These are phyloP conservation scores for Lydus trimaculatus DNA, from an alignment of 2,888 invertebrate species.

Conservation along the genomic window DNA sequence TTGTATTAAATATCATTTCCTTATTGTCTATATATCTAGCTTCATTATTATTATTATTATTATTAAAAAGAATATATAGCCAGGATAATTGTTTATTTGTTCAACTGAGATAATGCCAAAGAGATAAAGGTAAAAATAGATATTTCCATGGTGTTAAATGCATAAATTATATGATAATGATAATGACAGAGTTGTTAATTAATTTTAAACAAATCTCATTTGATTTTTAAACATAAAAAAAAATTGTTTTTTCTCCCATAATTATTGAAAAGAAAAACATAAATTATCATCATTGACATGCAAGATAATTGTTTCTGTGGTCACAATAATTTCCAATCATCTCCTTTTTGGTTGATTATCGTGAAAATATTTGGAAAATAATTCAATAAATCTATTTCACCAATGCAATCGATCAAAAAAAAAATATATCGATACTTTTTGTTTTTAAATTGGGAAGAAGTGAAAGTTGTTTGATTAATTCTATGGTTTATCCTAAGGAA, in stretches of 20 bases:
- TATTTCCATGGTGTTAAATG: not conserved
- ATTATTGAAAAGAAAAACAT: not conserved
- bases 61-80: not conserved
- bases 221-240: not conserved
- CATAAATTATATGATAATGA: not conserved
- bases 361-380: no score
- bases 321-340: not conserved
- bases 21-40: conserved; percentile 1
- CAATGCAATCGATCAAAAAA: no score
- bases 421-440: no score
- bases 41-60: not conserved
- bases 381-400: no score
- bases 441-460: not conserved
- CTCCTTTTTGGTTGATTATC: no score
- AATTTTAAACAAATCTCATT: not conserved
- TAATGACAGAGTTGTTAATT: not conserved
- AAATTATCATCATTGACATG: not conserved
- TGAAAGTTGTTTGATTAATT: not conserved
- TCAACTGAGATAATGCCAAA: not conserved
- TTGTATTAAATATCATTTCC: not conserved
- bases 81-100: not conserved
- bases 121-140: conserved; percentile 6
- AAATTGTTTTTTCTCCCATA: not conserved
- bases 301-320: not conserved
- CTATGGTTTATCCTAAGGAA: not conserved